phyloP scores from a whole-genome alignment of 35 echinoderm and acorn worm genomes.

The Holothuria glaberrima region DNA sequence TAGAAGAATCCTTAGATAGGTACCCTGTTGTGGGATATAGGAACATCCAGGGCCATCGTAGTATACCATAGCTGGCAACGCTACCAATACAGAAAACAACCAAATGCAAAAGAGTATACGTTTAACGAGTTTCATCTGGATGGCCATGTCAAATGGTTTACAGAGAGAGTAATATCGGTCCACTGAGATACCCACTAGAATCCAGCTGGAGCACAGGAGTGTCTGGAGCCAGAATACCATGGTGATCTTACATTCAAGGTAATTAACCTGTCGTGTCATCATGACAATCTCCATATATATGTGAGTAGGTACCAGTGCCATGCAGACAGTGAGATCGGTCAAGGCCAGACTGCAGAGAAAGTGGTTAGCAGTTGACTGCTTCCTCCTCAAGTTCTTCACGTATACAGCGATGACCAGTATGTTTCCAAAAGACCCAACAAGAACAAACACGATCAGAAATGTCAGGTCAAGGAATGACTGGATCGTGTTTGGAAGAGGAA shows the following conservation, averaged over 20 bases:
- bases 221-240: slow-evolving; percentile 90
- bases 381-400: slow-evolving; percentile 57
- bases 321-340: slow-evolving; percentile 83
- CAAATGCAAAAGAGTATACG: slow-evolving; percentile 69
- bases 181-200: slow-evolving; percentile 94
- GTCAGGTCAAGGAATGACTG: slow-evolving; percentile 66
- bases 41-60: slow-evolving; percentile 67
- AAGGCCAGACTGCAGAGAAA: slow-evolving; percentile 93
- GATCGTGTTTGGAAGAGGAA: slow-evolving; percentile 42
- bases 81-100: slow-evolving; percentile 74
- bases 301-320: slow-evolving; percentile 78
- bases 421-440: slow-evolving; percentile 86
- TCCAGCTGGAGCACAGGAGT: slow-evolving; percentile 88
- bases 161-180: slow-evolving; percentile 92
- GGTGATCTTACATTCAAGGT: slow-evolving; percentile 75
- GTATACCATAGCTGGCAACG: slow-evolving; percentile 64
- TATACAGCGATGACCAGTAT: slow-evolving; percentile 85
- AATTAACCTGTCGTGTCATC: slow-evolving; percentile 61
- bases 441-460: slow-evolving; percentile 74
- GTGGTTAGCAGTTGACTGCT: slow-evolving; percentile 95
- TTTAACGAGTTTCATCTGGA: slow-evolving; percentile 67
- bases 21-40: background rate
- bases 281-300: slow-evolving; percentile 75
- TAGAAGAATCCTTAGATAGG: slow-evolving; percentile 45
- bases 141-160: slow-evolving; percentile 75